These are phyloP conservation scores for Neopipo cinnamomea DNA, from an alignment of 2,113 vertebrate species.

Conservation along the genomic window DNA sequence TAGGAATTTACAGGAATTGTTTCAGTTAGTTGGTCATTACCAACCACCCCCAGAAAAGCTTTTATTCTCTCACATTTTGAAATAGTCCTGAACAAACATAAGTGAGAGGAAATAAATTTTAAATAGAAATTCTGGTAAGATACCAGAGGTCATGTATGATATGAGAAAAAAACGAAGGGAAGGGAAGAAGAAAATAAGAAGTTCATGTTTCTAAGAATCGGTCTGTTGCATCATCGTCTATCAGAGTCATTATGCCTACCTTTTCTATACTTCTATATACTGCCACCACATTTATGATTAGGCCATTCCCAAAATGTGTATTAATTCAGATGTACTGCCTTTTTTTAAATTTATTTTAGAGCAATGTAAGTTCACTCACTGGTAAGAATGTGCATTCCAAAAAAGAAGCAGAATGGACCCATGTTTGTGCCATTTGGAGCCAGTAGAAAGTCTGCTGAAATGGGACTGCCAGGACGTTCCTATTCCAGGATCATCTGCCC, in stretches of 20 bases:
- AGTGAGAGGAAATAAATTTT: background rate
- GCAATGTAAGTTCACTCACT: background rate
- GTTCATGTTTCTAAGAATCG: background rate
- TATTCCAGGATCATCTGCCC: background rate
- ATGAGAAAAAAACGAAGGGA: background rate
- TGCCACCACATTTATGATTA: background rate
- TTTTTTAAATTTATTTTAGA: background rate
- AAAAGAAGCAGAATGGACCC: background rate
- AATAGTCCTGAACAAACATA: background rate
- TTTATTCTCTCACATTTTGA: background rate
- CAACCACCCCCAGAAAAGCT: background rate
- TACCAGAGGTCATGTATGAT: too few species aligned
- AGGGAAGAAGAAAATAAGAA: background rate
- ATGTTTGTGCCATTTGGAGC: background rate
- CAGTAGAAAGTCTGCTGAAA: background rate
- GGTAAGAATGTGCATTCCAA: background rate
- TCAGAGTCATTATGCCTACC: background rate
- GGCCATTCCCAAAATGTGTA: background rate
- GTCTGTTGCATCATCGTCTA: background rate
- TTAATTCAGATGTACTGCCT: background rate
- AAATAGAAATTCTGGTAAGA: background rate
- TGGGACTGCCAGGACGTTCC: background rate
- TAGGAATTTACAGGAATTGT: background rate
- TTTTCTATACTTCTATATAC: background rate
- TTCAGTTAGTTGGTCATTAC: background rate